A percentile compares a stretch with the other conserved stretches of the same genome.
Conservation (phyloP, 1,140 invertebrate genomes). For the Heterodera carotae region DNA sequence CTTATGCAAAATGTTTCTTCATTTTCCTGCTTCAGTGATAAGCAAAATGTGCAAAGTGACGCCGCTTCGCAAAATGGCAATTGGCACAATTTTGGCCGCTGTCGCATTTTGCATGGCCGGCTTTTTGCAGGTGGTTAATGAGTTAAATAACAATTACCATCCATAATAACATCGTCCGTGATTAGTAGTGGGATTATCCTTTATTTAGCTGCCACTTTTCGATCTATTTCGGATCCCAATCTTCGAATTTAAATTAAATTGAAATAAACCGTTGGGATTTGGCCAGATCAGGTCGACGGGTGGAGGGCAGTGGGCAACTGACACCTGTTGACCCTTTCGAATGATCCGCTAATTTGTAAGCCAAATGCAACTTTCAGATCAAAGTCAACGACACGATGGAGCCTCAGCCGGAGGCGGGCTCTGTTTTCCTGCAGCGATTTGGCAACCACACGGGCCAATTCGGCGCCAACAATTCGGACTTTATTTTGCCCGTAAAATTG, state of each 20-base stretch:
- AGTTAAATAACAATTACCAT: no score
- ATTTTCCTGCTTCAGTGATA: constrained; percentile 45
- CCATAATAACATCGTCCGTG: no score
- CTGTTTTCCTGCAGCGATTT: constrained; percentile 45
- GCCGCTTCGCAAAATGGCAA: constrained; percentile 72
- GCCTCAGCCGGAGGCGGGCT: constrained; percentile 38
- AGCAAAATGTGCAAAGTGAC: constrained; percentile 69
- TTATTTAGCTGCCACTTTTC: no score
- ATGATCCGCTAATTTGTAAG: constrained; percentile 2
- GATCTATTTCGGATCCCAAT: no score
- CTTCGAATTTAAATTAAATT: constrained; percentile 30
- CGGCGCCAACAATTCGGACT: constrained; percentile 9
- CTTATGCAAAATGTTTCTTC: not conserved
- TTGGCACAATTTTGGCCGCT: constrained; percentile 50
- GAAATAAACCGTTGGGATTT: no score
- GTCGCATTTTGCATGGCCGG: constrained; percentile 53
- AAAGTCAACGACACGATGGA: constrained; percentile 54
- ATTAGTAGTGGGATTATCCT: no score
- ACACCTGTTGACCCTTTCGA: no score
- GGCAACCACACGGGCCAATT: constrained; percentile 37
- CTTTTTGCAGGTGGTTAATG: constrained; percentile 46
- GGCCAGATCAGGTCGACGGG: no score
- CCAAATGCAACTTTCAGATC: constrained; percentile 22
- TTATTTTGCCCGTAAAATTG: constrained; percentile 11
- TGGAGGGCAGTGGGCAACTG: no score